Percentiles rank a stretch among this genome's conserved stretches.
These are phyloP conservation scores for Marisa cornuarietis DNA, from an alignment of 1,140 invertebrate species.

Conservation along the genomic window DNA sequence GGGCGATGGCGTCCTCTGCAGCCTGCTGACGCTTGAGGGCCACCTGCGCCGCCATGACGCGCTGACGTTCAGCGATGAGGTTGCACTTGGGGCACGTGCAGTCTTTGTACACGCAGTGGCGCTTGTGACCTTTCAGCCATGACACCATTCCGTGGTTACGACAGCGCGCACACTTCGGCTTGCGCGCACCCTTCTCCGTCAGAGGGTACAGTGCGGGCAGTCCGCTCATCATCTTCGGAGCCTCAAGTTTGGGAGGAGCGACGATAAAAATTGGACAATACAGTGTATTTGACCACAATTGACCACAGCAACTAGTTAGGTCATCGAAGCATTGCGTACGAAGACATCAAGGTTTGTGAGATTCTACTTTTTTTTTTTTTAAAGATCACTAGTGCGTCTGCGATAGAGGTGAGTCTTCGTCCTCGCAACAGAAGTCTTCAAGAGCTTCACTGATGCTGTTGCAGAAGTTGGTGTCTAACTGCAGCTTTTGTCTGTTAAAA, in stretches of 20 bases:
- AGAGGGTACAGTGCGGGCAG: constrained; percentile 60
- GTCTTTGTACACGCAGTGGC: constrained; percentile 83
- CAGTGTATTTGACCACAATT: too few species aligned
- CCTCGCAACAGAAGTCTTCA: too few species aligned
- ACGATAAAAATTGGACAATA: too few species aligned
- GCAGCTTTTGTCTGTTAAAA: too few species aligned
- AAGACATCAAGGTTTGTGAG: too few species aligned
- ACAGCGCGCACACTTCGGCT: constrained; percentile 72
- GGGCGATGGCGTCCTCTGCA: constrained; percentile 94
- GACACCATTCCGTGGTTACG: constrained; percentile 87
- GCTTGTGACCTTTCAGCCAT: constrained; percentile 88
- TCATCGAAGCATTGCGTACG: too few species aligned
- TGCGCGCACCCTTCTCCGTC: constrained; percentile 65
- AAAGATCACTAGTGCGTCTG: too few species aligned
- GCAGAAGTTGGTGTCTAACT: too few species aligned
- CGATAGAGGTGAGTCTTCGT: too few species aligned
- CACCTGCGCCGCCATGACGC: constrained; percentile 77
- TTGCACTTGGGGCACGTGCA: constrained; percentile 86
- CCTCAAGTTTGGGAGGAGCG: background rate
- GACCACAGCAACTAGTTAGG: too few species aligned
- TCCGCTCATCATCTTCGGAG: constrained; percentile 45
- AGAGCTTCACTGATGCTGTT: too few species aligned
- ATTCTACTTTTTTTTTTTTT: too few species aligned
- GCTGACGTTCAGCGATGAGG: constrained; percentile 73
- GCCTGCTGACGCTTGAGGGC: constrained; percentile 96